Evolutionary conservation across 2,888 invertebrate species (phyloP).

Genomic region (Frankliniella intonsa): DNA sequence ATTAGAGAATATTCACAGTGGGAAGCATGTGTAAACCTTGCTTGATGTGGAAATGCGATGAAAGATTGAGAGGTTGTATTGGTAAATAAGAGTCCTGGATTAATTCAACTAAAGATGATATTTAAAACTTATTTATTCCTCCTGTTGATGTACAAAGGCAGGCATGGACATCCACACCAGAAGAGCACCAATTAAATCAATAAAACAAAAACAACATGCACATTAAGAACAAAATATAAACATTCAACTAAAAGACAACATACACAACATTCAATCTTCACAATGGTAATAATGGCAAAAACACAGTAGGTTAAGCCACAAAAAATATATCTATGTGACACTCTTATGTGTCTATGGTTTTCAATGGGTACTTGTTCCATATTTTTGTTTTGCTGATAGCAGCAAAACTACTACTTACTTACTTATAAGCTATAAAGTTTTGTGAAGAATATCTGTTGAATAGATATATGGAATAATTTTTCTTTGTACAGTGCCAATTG

Average conservation of each 20-base stretch:
- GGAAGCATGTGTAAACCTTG: too few species aligned
- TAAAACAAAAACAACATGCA: neutral
- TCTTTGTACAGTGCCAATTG: neutral
- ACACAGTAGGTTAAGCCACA: neutral
- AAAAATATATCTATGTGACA: too few species aligned
- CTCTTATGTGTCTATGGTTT: too few species aligned
- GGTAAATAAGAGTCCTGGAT: too few species aligned
- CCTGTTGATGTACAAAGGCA: neutral
- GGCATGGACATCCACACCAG: neutral
- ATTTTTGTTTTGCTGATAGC: neutral
- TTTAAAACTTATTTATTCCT: too few species aligned
- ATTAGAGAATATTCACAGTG: too few species aligned
- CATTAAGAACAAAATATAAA: conserved; percentile 9
- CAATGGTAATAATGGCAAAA: neutral
- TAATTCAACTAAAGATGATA: too few species aligned
- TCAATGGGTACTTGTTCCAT: too few species aligned
- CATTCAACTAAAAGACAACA: neutral
- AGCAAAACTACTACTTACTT: neutral
- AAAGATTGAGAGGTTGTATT: too few species aligned
- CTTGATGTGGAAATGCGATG: too few species aligned
- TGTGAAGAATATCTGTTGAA: neutral
- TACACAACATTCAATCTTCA: neutral
- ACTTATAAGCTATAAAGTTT: neutral
- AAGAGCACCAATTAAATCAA: neutral
- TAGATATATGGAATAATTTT: neutral